Percentiles rank a stretch among this genome's conserved stretches.
Conservation (phyloP, 2,797 vertebrate genomes). For the Hozukius guyotensis region DNA sequence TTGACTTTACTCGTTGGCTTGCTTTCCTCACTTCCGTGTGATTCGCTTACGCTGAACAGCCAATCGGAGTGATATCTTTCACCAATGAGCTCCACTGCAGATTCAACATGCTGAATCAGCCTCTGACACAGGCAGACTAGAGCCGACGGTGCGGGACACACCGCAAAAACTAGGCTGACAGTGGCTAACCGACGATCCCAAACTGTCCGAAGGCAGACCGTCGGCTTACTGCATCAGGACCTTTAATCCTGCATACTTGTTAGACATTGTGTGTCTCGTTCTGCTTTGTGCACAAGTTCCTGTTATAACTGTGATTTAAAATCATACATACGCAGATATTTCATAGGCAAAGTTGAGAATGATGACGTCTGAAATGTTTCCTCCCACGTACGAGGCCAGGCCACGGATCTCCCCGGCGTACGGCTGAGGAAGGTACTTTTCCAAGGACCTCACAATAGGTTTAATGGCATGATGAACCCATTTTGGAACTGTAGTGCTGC, state of each 20-base stretch:
- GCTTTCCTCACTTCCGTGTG: no score
- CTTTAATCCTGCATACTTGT: not conserved
- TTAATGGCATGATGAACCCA: slow-evolving; percentile 86
- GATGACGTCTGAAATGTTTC: slow-evolving; percentile 83
- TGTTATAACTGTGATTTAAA: not conserved
- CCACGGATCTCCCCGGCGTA: slow-evolving; percentile 89
- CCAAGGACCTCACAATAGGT: slow-evolving; percentile 75
- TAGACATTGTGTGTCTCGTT: not conserved
- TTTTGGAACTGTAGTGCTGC: slow-evolving; percentile 84
- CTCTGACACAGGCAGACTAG: no score
- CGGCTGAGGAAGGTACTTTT: slow-evolving; percentile 84
- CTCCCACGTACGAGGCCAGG: slow-evolving; percentile 75
- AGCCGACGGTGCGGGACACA: fast-evolving
- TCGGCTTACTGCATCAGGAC: no score
- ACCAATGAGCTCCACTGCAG: no score
- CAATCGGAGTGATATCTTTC: no score
- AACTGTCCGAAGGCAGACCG: no score
- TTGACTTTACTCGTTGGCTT: no score
- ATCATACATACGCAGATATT: slow-evolving; percentile 87
- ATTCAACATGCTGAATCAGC: no score
- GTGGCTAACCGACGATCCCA: no score
- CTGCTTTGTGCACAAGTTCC: not conserved
- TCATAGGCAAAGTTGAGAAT: slow-evolving; percentile 94
- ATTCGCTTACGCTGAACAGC: no score
- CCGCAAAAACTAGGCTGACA: no score